Conservation (phyloP, 2,113 vertebrate species). For the Heliornis fulica region DNA sequence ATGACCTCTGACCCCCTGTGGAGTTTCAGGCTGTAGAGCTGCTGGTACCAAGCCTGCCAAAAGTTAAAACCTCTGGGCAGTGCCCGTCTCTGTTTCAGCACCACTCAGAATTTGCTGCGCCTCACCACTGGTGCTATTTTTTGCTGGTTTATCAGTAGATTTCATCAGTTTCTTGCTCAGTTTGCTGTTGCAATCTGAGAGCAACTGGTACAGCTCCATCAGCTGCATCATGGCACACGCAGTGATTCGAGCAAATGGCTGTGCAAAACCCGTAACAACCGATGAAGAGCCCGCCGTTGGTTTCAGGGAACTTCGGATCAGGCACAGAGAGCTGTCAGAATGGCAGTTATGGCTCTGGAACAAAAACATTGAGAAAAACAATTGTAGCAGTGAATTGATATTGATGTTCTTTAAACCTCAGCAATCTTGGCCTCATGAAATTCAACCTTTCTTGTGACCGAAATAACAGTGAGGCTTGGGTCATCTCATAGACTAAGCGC, state of each 20-base stretch:
- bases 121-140: background rate
- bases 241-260: background rate
- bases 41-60: background rate
- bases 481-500: background rate
- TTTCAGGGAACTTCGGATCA: background rate
- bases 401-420: conserved; percentile 38
- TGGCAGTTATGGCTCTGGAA: background rate
- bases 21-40: background rate
- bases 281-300: accelerated
- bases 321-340: background rate
- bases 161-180: background rate
- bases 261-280: background rate
- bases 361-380: background rate
- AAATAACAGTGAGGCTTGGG: conserved; percentile 36
- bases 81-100: background rate
- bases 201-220: background rate
- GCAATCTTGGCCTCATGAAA: conserved; percentile 31
- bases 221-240: accelerated
- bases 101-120: accelerated
- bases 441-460: conserved; percentile 12
- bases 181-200: background rate
- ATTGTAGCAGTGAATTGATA: background rate
- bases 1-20: background rate
- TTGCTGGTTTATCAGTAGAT: background rate
- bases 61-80: background rate